Evolutionary conservation across 2,113 vertebrate species (phyloP).

Genomic region (Cryptomyrus ogoouensis): DNA sequence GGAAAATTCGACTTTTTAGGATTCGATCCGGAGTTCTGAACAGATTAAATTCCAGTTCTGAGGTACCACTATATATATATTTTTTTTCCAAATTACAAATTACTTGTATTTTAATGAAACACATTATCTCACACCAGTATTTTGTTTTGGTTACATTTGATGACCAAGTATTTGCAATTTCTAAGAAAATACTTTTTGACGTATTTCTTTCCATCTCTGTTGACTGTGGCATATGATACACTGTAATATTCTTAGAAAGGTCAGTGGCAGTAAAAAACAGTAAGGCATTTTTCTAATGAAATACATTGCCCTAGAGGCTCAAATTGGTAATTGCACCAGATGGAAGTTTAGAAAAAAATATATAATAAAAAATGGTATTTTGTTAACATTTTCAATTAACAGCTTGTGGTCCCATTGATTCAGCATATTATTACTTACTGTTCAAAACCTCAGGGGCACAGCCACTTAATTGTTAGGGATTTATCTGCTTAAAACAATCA

Average conservation of each 20-base stretch:
- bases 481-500: constrained; percentile 17
- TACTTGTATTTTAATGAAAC: no score
- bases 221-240: not conserved
- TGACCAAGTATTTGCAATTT: no score
- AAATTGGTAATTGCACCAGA: constrained; percentile 15
- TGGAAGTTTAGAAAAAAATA: constrained; percentile 11
- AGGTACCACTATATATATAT: no score
- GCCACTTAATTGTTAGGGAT: constrained; percentile 18
- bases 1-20: no score
- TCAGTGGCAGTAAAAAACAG: not conserved
- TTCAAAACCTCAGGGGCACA: constrained; percentile 18
- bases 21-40: no score
- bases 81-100: no score
- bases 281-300: constrained; percentile 1
- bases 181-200: no score
- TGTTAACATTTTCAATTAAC: constrained; percentile 23
- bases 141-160: no score
- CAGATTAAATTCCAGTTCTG: no score
- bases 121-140: no score
- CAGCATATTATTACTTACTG: constrained; percentile 17
- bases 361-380: constrained; percentile 8
- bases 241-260: not conserved
- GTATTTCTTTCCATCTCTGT: not conserved
- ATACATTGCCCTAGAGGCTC: constrained; percentile 4
- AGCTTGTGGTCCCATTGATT: constrained; percentile 8